Evolutionary conservation across 2,888 invertebrate genomes (phyloP), one percentile per base, ranked within the genome.

Genomic region (Erpobdella octoculata): DNA sequence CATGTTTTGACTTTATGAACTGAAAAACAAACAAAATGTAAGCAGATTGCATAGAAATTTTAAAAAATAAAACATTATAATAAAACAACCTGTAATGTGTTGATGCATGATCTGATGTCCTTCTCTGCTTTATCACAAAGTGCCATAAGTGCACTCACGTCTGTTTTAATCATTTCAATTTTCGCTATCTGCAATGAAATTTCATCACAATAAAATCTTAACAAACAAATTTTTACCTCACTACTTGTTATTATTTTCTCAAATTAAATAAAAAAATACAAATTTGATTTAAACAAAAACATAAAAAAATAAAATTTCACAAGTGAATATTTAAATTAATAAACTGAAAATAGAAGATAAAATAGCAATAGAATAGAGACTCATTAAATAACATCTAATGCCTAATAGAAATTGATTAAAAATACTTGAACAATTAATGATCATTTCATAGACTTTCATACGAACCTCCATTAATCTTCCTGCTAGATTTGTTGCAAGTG

Each of bases 61-160:
- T 46, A 3, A 46, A 5, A 46, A 18, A n/a, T 46, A 46, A 46
- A 3, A 5, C 2, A 3, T 46, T 2, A 8, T 53, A 6, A 53
- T 38, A 15, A 38, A 67, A 28, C 6, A n/a, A 77, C 83, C 80
- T 94, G 93, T 76, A 97, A 87, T 62, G 92, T 89, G 25, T 93
- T 91, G 70, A 97, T 87, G 79, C 96, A 96, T 0, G 93, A 89
- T 28, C 97, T 86, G 58, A 97, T 90, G 85, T 97, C 97, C 78
- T 92, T 91, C 70, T 88, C 88, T 2, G 91, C 89, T 77, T 92
- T 90, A 77, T 91, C 89, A 21, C 91, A 90, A 73, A 97, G 84
- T 5, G 90, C 89, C 41, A 89, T 82, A 76, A 92, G 84, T 8
- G 89, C 87, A 38, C 88, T 88, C 76, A 89, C 84, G 80, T 90